Conservation (phyloP, 2,797 vertebrate species). For the Poliocrania exsul region DNA sequence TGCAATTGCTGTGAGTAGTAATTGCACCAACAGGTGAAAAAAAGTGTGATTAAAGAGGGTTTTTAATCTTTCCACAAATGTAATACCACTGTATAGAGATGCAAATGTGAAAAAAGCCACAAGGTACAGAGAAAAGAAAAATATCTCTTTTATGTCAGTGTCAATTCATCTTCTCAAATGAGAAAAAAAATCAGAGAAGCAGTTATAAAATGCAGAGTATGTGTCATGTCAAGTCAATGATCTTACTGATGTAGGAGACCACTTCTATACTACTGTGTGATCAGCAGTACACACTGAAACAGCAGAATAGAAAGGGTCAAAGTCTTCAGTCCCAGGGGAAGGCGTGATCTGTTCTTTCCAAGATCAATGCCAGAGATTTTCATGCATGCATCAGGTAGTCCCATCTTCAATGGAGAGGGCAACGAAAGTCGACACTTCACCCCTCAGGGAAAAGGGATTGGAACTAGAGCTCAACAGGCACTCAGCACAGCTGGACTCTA, state of each 20-base stretch:
- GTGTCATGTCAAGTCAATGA: background rate
- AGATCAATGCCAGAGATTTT: background rate
- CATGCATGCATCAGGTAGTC: background rate
- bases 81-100: background rate
- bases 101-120: background rate
- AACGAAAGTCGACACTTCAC: accelerated
- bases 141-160: background rate
- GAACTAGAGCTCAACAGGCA: background rate
- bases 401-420: background rate
- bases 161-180: background rate
- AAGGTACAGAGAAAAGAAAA: background rate
- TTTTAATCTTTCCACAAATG: background rate
- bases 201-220: background rate
- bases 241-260: background rate
- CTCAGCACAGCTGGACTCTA: background rate
- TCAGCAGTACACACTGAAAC: background rate
- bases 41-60: background rate
- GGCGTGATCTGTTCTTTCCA: background rate
- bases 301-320: background rate
- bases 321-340: background rate
- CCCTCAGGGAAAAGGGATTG: accelerated
- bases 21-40: background rate
- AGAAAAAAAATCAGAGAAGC: background rate
- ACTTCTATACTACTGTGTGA: background rate
- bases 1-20: background rate